Evolutionary conservation across 1,140 invertebrate species (phyloP).

Genomic region (Bombus superbus): DNA sequence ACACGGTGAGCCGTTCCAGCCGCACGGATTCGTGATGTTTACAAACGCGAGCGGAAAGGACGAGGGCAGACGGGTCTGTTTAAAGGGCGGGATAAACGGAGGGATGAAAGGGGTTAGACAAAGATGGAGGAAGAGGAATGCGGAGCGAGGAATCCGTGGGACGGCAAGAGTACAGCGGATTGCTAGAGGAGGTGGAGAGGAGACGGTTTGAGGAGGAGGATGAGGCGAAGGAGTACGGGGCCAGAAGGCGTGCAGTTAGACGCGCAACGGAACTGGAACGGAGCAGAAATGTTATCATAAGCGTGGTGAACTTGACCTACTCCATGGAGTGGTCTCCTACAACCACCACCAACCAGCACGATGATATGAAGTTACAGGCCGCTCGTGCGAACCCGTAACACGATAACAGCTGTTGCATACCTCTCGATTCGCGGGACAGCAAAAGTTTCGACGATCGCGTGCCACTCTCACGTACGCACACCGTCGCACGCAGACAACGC

Average conservation of each 20-base stretch:
- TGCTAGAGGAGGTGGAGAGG: slow-evolving; percentile 39
- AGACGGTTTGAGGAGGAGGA: slow-evolving; percentile 35
- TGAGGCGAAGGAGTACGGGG: slow-evolving; percentile 6
- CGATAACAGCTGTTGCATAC: slow-evolving; percentile 80
- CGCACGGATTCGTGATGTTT: slow-evolving; percentile 26
- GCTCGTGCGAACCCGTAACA: slow-evolving; percentile 78
- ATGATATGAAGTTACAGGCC: slow-evolving; percentile 78
- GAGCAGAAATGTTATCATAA: slow-evolving; percentile 76
- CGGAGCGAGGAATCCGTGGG: slow-evolving; percentile 24
- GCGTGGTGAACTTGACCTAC: slow-evolving; percentile 80
- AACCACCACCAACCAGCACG: slow-evolving; percentile 57
- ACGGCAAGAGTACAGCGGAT: neutral
- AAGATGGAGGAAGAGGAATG: slow-evolving; percentile 26
- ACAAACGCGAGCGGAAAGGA: slow-evolving; percentile 36
- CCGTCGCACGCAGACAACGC: neutral
- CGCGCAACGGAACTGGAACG: slow-evolving; percentile 64
- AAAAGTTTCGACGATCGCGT: slow-evolving; percentile 75
- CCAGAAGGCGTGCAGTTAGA: slow-evolving; percentile 39
- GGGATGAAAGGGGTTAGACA: slow-evolving; percentile 46
- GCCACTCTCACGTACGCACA: slow-evolving; percentile 29
- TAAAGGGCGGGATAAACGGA: slow-evolving; percentile 22
- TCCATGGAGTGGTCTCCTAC: slow-evolving; percentile 55
- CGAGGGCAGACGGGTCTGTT: slow-evolving; percentile 29
- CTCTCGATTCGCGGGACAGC: slow-evolving; percentile 73
- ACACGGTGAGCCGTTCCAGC: neutral